Evolutionary conservation across 2,797 vertebrate genomes (phyloP).

Genomic region (Manis pentadactyla): DNA sequence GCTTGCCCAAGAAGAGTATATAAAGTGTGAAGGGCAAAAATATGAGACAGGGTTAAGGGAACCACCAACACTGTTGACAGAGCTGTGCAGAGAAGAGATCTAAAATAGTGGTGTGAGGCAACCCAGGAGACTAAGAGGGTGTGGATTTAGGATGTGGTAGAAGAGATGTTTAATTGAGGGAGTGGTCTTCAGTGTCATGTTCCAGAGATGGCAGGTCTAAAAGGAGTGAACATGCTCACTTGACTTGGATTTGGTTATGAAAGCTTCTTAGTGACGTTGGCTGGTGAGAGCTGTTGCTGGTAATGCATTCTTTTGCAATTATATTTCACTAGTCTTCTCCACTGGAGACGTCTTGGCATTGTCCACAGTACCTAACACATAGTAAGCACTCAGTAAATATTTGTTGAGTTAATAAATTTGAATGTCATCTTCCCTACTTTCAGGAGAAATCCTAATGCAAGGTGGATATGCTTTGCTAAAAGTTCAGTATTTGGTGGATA

Average conservation of each 20-base stretch:
- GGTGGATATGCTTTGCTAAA: background rate
- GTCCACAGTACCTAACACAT: background rate
- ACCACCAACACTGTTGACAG: background rate
- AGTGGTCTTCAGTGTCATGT: background rate
- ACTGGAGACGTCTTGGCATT: background rate
- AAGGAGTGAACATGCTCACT: background rate
- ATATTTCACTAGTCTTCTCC: background rate
- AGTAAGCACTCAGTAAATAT: background rate
- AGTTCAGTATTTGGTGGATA: background rate
- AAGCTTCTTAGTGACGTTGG: background rate
- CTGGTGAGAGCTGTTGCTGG: background rate
- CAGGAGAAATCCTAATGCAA: background rate
- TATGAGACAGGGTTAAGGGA: background rate
- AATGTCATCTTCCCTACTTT: background rate
- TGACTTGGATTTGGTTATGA: background rate
- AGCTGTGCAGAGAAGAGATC: background rate
- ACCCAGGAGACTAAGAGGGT: background rate
- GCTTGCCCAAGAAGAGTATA: background rate
- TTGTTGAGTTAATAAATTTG: conserved; percentile 14
- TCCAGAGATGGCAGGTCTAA: background rate
- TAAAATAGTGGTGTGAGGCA: background rate
- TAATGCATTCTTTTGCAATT: background rate
- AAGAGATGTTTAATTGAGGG: background rate
- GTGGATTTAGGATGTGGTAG: background rate
- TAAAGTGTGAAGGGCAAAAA: background rate